Base-by-base conservation (phyloP, 2,888 invertebrate species). In the Euproctis similis region DNA sequence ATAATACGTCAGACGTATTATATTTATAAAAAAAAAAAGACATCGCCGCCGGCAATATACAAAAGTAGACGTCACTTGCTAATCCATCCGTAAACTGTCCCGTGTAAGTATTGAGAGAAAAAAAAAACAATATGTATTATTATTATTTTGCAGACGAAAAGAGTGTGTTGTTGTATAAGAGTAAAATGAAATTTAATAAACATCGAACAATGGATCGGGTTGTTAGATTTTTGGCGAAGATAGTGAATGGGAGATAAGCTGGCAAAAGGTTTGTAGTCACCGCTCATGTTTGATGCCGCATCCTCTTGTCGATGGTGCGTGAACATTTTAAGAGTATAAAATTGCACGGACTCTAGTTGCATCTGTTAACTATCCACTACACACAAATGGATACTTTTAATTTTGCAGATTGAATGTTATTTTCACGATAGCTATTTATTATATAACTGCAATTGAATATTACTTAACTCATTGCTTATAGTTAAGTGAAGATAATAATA, bases 101-200 rank as follows among this genome's bases (percentile, higher is more conserved):
- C 84, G 76, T n/a, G n/a, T n/a, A n/a, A n/a, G n/a, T 80, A 77
- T 65, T 62, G 53, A 42, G 42, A 77, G 69, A 82, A 82, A 82
- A 82, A 77, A n/a, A n/a, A n/a, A n/a, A n/a, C n/a, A n/a, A n/a
- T n/a, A n/a, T n/a, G n/a, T n/a, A n/a, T n/a, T n/a, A n/a, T n/a
- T n/a, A n/a, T n/a, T n/a, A n/a, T n/a, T n/a, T n/a, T n/a, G 62
- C 58, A 46, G 57, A 73, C 78, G 78, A 80, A 81, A 81, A 81
- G 76, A 84, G 82, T 81, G n/a, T n/a, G 84, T 81, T 81, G 81
- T 81, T 78, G 78, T 78, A 82, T 74, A 66, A 78, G 80, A 70
- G 69, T 80, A 81, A 84, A 84, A 84, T 84, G 78, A 84, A 84
- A 78, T 84, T 84, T 84, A 84, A 84, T 84, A 84, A 84, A 82